Evolutionary conservation across 2,888 invertebrate genomes (phyloP).

Genomic region (Drosophila helvetica): DNA sequence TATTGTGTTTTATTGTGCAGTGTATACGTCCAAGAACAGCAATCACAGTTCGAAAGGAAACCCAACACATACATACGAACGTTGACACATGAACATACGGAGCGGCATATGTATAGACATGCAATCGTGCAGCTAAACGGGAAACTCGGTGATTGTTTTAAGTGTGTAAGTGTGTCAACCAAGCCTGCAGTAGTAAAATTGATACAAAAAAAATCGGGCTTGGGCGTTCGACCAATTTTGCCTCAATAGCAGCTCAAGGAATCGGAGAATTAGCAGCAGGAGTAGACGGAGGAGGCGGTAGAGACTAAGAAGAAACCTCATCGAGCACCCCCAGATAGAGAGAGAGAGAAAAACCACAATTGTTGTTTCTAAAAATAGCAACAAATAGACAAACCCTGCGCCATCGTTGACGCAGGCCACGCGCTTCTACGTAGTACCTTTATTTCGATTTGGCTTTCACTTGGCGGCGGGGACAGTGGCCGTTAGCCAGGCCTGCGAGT

Average conservation of each 20-base stretch:
- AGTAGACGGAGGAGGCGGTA: constrained; percentile 2
- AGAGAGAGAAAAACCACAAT: constrained; percentile 32
- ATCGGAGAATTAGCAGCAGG: constrained; percentile 12
- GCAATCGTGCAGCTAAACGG: constrained; percentile 9
- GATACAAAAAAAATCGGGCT: constrained; percentile 39
- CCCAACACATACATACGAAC: constrained; percentile 13
- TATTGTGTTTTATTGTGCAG: constrained; percentile 5
- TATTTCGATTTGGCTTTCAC: constrained; percentile 16
- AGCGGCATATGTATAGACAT: constrained; percentile 24
- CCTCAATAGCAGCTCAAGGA: constrained; percentile 18
- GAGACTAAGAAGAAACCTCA: constrained; percentile 2
- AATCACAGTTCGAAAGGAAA: constrained; percentile 26
- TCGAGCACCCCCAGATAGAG: neutral
- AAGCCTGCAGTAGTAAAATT: constrained; percentile 52
- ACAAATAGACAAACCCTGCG: constrained; percentile 57
- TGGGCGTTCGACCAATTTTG: neutral
- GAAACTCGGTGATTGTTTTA: constrained; percentile 11
- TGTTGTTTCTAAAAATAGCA: constrained; percentile 75
- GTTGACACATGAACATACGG: constrained; percentile 20
- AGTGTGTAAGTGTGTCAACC: constrained; percentile 34
- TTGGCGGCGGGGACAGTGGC: constrained; percentile 16
- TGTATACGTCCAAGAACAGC: neutral
- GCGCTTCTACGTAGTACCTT: constrained; percentile 45
- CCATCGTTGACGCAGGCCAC: constrained; percentile 54
- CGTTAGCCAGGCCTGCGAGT: constrained; percentile 27